A percentile compares a stretch with the other conserved stretches of the same genome.
Conservation (phyloP, 2,888 invertebrate species). For the Agriopis aurantiaria region DNA sequence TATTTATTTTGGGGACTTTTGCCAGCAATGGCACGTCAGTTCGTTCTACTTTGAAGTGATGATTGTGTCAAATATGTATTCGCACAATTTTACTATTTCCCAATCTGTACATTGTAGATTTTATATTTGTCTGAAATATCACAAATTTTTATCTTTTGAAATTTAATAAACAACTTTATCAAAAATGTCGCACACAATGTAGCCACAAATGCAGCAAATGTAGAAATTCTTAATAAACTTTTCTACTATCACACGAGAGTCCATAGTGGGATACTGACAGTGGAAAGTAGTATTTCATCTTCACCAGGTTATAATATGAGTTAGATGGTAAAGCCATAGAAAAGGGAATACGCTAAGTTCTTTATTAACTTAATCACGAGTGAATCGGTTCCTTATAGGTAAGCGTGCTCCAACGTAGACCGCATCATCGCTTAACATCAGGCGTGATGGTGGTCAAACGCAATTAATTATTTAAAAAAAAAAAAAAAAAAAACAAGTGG, state of each 20-base stretch:
- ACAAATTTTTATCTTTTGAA: neutral
- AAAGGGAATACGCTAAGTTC: neutral
- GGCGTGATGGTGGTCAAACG: too few species aligned
- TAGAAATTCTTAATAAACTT: slow-evolving; percentile 45
- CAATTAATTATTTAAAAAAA: too few species aligned
- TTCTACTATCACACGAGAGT: slow-evolving; percentile 39
- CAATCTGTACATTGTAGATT: slow-evolving; percentile 3
- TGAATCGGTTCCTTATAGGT: too few species aligned
- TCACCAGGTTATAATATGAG: neutral
- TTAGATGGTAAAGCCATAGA: neutral
- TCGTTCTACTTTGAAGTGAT: too few species aligned
- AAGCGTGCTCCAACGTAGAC: too few species aligned
- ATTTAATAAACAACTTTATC: slow-evolving; percentile 22
- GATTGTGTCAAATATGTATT: neutral
- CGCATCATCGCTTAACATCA: too few species aligned
- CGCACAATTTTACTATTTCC: neutral
- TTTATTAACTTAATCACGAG: too few species aligned
- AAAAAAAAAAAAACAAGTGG: too few species aligned
- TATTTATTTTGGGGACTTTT: too few species aligned
- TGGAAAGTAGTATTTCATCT: slow-evolving; percentile 12
- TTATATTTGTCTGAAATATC: neutral
- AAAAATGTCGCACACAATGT: slow-evolving; percentile 18
- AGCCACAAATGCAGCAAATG: slow-evolving; percentile 5
- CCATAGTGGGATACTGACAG: slow-evolving; percentile 33
- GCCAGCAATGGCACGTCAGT: too few species aligned